Evolutionary conservation across 1,140 invertebrate genomes (phyloP), one percentile per base, ranked within the genome.

Genomic region (Zeugodacus cucurbitae): DNA sequence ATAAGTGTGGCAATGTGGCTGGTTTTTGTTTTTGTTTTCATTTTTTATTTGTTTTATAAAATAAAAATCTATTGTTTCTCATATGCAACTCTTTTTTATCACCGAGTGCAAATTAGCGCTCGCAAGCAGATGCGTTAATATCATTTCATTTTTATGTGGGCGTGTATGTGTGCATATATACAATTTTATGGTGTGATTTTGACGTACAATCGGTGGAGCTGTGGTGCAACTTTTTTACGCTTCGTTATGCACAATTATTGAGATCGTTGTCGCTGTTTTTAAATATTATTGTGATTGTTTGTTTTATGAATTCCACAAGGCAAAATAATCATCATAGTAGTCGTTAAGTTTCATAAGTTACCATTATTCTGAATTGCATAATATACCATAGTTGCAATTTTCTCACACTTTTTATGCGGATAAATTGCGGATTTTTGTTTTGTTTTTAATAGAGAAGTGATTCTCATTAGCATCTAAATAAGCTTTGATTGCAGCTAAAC

Each of bases 241-340:
- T 82, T 48, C 74, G 74, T 82, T 82, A 82, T 48, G 74, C 74
- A 48, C 41, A 44, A 48, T 82, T 82, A 82, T 22, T 82, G 74
- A 82, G 74, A 82, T 82, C 10, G 10, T 29, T 26, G 11, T 54
- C 34, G 37, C 20, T 62, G 34, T 22, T 74, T 70, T 0, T 70
- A 10, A 22, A n/a, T 34, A 74, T 48, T 48, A 48, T 11, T 48
- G 44, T 14, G 44, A 10, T 48, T 48, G 11, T 14, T 48, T 48
- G n/a, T n/a, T 48, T 48, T 14, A 48, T 48, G 11, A 48, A 3
- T 48, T 48, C 14, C 44, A 10, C 44, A 48, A 14, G 10, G 11
- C 10, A 48, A 48, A 11, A 48, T 54, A 54, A 11, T 54, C 48
- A 11, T 17, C 17, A 54, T 17, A 20, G 48, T 20, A 11, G 14